Conservation (phyloP, 2,797 vertebrate genomes). For the Discoglossus pictus region DNA sequence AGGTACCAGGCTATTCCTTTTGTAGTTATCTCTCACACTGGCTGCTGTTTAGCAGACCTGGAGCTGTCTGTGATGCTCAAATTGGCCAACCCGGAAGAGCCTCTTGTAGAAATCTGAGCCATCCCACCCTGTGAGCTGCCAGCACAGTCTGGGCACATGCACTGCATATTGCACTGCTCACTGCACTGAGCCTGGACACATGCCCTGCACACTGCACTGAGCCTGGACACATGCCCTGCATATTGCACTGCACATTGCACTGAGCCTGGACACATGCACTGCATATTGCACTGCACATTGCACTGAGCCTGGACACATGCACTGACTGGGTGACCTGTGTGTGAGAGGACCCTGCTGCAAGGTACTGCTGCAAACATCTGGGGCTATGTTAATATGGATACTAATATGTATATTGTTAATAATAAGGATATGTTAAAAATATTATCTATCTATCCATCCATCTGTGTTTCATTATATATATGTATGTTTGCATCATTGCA, state of each 20-base stretch:
- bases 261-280: neutral
- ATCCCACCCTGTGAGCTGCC: neutral
- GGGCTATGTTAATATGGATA: constrained; percentile 16
- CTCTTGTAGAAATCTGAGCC: constrained; percentile 19
- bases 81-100: constrained; percentile 47
- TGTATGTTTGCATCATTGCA: no score
- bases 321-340: neutral
- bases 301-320: neutral
- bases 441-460: no score
- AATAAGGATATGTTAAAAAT: no score
- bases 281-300: neutral
- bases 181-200: neutral
- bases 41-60: constrained; percentile 33
- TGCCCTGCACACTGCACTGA: no score
- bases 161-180: neutral
- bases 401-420: no score
- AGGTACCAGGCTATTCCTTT: constrained; percentile 25
- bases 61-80: constrained; percentile 28
- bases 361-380: constrained; percentile 15
- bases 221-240: no score
- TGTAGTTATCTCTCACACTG: constrained; percentile 33
- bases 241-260: neutral
- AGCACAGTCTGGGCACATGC: neutral
- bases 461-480: no score
- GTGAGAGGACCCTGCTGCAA: neutral